Conservation (phyloP, 2,797 vertebrate species). For the Hylomyscus alleni region DNA sequence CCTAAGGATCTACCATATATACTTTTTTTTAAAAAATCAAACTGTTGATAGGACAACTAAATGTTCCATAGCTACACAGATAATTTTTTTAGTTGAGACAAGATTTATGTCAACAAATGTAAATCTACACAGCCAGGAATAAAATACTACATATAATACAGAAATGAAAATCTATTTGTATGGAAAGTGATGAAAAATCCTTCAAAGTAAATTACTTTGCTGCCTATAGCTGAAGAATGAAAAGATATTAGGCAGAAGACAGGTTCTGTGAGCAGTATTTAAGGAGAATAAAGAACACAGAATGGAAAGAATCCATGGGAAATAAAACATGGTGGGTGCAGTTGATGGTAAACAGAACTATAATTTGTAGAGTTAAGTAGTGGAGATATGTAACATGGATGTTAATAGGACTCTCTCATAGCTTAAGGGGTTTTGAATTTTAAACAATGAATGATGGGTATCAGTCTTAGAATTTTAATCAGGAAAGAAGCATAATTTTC, state of each 20-base stretch:
- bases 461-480: conserved; percentile 27
- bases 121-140: neutral
- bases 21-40: neutral
- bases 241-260: neutral
- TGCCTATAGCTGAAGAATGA: conserved; percentile 44
- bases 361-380: neutral
- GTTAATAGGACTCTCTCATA: neutral
- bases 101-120: neutral
- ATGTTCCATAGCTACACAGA: neutral
- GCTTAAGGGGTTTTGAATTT: conserved; percentile 24
- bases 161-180: neutral
- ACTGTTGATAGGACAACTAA: neutral
- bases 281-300: neutral
- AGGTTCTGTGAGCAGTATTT: neutral
- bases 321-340: neutral
- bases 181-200: neutral
- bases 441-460: neutral
- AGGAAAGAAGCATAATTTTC: neutral
- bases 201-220: conserved; percentile 29
- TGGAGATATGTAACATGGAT: conserved; percentile 6
- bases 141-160: neutral
- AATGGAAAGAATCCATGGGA: neutral
- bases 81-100: neutral
- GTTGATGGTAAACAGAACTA: neutral
- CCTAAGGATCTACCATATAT: neutral